phyloP scores from a whole-genome alignment of 1,140 invertebrate species.

The Zeugodacus cucurbitae region DNA sequence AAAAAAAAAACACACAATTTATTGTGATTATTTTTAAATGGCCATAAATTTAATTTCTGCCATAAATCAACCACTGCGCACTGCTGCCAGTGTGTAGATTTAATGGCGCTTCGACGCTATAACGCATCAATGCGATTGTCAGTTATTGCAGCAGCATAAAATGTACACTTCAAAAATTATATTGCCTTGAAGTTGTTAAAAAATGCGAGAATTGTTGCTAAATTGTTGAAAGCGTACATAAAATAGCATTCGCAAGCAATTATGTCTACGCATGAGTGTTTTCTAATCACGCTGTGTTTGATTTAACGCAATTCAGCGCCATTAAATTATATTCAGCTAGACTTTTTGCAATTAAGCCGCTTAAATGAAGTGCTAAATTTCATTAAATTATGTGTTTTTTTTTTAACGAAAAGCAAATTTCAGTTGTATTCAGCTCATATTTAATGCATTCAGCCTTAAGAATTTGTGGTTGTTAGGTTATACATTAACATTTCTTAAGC shows the following conservation, averaged over 20 bases:
- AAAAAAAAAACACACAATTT: not conserved
- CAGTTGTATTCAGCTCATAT: too few relatives aligned
- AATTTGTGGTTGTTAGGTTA: too few relatives aligned
- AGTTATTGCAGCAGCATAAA: not conserved
- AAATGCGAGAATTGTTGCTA: not conserved
- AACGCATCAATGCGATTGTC: not conserved
- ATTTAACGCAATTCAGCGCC: not conserved
- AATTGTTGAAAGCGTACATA: too few relatives aligned
- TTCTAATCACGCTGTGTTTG: not conserved
- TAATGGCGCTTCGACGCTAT: constrained; percentile 15
- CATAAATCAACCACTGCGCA: not conserved
- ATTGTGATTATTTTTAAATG: constrained; percentile 39
- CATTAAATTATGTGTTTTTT: too few relatives aligned
- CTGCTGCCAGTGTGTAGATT: not conserved
- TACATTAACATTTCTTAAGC: too few relatives aligned
- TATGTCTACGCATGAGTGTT: not conserved
- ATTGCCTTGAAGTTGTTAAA: not conserved
- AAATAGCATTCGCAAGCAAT: not conserved
- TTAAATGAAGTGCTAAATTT: too few relatives aligned
- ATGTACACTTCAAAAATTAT: not conserved
- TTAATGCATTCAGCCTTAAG: too few relatives aligned
- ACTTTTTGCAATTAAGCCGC: not conserved
- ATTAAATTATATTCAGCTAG: not conserved
- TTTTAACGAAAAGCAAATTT: too few relatives aligned
- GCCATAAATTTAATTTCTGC: constrained; percentile 30